A percentile compares a stretch with the other conserved stretches of the same genome.
These are phyloP conservation scores for Cerceris rybyensis DNA, from an alignment of 2,888 invertebrate genomes.

Conservation along the genomic window DNA sequence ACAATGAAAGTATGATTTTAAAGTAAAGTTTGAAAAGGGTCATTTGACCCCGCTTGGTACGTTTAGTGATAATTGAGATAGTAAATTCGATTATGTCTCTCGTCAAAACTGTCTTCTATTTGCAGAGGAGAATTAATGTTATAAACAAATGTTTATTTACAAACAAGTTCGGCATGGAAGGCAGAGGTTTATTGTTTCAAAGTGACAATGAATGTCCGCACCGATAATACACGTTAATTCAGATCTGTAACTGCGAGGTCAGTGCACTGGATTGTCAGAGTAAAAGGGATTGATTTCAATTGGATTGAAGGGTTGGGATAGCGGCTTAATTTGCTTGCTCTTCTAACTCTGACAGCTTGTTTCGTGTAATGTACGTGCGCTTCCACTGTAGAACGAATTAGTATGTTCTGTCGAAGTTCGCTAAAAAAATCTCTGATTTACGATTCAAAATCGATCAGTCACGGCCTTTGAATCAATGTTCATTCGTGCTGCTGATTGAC, in stretches of 20 bases:
- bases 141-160: too few species aligned
- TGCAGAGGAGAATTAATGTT: too few species aligned
- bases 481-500: background rate
- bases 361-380: constrained; percentile 42
- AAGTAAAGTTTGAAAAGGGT: too few species aligned
- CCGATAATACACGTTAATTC: constrained; percentile 21
- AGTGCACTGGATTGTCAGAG: background rate
- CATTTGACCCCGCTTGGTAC: too few species aligned
- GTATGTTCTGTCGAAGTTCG: constrained; percentile 17
- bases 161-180: background rate
- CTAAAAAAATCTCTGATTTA: constrained; percentile 13
- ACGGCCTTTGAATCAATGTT: background rate
- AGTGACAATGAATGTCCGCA: background rate
- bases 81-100: too few species aligned
- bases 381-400: constrained; percentile 39
- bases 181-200: background rate
- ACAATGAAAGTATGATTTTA: too few species aligned
- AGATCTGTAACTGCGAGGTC: constrained; percentile 1
- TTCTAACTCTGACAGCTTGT: constrained; percentile 41
- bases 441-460: background rate
- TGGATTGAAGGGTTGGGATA: constrained; percentile 21
- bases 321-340: constrained; percentile 35
- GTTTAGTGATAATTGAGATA: too few species aligned
- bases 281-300: constrained; percentile 31
- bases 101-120: too few species aligned